Evolutionary conservation across 1,140 invertebrate genomes (phyloP), one percentile per base, ranked within the genome.

Genomic region (Heliconius congener): DNA sequence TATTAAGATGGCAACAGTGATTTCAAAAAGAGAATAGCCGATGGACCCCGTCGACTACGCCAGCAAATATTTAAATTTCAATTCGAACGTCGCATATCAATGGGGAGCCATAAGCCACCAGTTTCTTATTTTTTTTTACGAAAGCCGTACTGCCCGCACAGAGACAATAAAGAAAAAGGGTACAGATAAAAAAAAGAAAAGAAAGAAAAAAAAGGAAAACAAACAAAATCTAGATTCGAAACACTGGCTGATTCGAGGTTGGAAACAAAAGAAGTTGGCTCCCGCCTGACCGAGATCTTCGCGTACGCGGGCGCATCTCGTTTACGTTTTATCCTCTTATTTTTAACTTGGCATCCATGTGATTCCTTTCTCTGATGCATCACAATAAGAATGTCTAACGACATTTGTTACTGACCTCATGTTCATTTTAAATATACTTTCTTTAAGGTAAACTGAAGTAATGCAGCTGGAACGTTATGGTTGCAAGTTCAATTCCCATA

Each of bases 61-160:
- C 79, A 88, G 92, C 91, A 94, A 93, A 94, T 94, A 94, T 94
- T 94, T 94, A 93, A 94, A 94, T 94, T 94, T 94, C 91, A 94
- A 93, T 93, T 91, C 91, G 90, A 94, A 92, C 87, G 88, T 91
- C 90, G 91, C 91, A 94, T 94, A 94, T 94, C 92, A 94, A 94
- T 94, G 92, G 91, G 90, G 91, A 92, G 91, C 92, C 92, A 94
- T 94, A 94, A 94, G 92, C 91, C 92, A 93, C 91, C 91, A 89
- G 87, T 88, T 90, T 85, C 81, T 87, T 92, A 86, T 91, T 90
- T 92, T 90, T 88, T 86, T 82, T 81, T 82, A 13, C 77, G 81
- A 86, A 90, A 86, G 82, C 85, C 84, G 79, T 83, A 83, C 77
- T 88, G 87, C 85, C 86, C 86, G 91, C 87, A 90, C 91, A 89